Base-by-base conservation (phyloP, 2,113 vertebrate species). In the Coptodon rendalli region DNA sequence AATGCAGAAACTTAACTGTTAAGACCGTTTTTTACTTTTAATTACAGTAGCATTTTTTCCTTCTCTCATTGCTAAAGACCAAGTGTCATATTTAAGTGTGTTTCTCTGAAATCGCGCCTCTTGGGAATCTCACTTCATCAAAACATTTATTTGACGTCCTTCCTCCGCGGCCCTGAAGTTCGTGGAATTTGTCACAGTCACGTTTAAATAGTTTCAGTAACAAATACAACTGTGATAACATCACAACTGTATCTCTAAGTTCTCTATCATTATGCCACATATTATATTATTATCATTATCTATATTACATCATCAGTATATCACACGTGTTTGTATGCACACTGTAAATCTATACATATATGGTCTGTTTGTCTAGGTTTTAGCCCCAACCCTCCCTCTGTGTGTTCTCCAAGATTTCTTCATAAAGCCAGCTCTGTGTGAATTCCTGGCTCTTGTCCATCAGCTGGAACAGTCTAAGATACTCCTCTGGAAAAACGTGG, bases 391-490 rank as follows among this genome's bases (percentile, higher is more conserved):
- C 93, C 3, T 81, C 89, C 45, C 85, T 94, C 68, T 87, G 13
- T 81, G 89, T 84, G 84, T 95, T 96, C 85, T 97, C 94, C 80
- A 97, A 50, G 14, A 87, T 86, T 38, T 98, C 97, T 24, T 97
- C 95, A 53, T 97, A 97, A 5, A 98, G 92, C 97, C 97, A 98
- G 85, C 95, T 97, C 85, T 97, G 96, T 61, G 76, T 86, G 89
- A 97, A 97, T 59, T 96, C 93, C 90, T 90, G 86, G 1, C 96
- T 97, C 91, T 95, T 92, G 86, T 97, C 97, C 94, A 99, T 96
- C 85, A 96, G 89, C 92, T 97, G 95, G 31, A 98, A 99, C 79
- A 99, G 95, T 7, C 19, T 89, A 79, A 95, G 97, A 80, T 98
- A 99, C 78, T 98, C 97, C 48, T 96, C 89, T 80, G 98, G 98